A percentile compares a stretch with the other conserved stretches of the same genome.
Conservation (phyloP, 2,797 vertebrate species). For the Trematomus bernacchii region DNA sequence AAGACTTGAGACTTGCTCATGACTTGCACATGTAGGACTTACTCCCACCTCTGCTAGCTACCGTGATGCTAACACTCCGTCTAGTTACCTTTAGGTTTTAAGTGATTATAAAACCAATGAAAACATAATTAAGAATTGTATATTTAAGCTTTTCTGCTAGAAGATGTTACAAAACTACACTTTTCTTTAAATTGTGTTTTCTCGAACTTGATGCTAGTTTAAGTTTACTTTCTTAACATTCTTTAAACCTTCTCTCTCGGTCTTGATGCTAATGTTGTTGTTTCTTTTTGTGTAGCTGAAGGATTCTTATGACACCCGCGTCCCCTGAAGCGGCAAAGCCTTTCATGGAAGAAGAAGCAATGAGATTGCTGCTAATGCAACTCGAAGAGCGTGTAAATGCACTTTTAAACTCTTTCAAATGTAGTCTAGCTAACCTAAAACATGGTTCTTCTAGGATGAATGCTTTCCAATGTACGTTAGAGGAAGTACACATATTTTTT, state of each 20-base stretch:
- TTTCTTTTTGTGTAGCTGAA: slow-evolving; percentile 5
- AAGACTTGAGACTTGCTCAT: too few relatives aligned
- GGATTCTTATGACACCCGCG: fast-evolving
- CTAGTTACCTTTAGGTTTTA: not conserved
- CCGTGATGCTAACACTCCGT: not conserved
- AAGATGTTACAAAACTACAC: too few relatives aligned
- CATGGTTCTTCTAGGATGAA: not conserved
- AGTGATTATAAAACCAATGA: not conserved
- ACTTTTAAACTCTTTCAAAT: not conserved
- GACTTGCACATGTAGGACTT: too few relatives aligned
- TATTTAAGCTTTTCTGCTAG: too few relatives aligned
- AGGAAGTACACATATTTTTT: not conserved
- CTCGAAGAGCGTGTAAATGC: not conserved
- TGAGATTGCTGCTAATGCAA: fast-evolving
- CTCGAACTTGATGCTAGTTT: too few relatives aligned
- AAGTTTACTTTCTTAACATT: too few relatives aligned
- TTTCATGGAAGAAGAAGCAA: fast-evolving
- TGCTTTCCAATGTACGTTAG: not conserved
- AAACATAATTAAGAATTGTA: too few relatives aligned
- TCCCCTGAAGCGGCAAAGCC: fast-evolving
- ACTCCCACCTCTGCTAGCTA: too few relatives aligned
- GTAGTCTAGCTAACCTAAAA: not conserved
- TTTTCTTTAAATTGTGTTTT: too few relatives aligned
- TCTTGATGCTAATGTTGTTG: not conserved
- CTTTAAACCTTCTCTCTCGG: not conserved